A percentile compares a stretch with the other conserved stretches of the same genome.
Conservation (phyloP, 2,113 vertebrate species). For the Astatoreochromis straeleni region DNA sequence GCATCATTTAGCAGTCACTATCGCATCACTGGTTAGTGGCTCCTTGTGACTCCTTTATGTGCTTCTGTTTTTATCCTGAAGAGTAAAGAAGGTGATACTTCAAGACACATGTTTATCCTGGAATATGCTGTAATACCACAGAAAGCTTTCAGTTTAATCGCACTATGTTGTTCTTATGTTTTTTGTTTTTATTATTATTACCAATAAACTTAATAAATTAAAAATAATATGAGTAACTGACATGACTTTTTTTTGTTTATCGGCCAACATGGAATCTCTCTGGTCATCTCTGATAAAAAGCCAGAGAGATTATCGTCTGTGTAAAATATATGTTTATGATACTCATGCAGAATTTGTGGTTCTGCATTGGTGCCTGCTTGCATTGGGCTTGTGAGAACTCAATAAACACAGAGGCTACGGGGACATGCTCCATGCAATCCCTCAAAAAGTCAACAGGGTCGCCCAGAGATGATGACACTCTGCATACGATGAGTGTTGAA, state of each 20-base stretch:
- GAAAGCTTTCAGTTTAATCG: accelerated
- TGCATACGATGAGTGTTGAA: accelerated
- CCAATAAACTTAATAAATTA: not conserved
- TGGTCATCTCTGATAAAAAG: not conserved
- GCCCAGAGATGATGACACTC: not conserved
- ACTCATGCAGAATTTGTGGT: not conserved
- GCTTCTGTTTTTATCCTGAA: too few relatives aligned
- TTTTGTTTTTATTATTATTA: accelerated
- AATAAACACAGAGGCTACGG: accelerated
- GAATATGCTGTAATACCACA: not conserved
- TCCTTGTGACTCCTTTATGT: not conserved
- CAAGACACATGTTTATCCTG: not conserved
- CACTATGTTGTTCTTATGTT: not conserved
- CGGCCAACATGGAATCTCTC: accelerated
- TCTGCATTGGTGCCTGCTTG: not conserved
- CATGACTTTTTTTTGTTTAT: not conserved
- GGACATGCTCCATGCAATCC: not conserved
- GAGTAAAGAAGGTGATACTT: not conserved
- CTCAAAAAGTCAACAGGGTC: not conserved
- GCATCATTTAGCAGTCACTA: not conserved
- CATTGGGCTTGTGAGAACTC: accelerated
- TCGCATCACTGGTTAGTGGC: not conserved
- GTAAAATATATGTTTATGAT: not conserved
- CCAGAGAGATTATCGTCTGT: not conserved
- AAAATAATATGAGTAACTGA: not conserved